A percentile compares a stretch with the other conserved stretches of the same genome.
Evolutionary conservation across 2,888 invertebrate genomes (phyloP).

Genomic region (Altica lythri): DNA sequence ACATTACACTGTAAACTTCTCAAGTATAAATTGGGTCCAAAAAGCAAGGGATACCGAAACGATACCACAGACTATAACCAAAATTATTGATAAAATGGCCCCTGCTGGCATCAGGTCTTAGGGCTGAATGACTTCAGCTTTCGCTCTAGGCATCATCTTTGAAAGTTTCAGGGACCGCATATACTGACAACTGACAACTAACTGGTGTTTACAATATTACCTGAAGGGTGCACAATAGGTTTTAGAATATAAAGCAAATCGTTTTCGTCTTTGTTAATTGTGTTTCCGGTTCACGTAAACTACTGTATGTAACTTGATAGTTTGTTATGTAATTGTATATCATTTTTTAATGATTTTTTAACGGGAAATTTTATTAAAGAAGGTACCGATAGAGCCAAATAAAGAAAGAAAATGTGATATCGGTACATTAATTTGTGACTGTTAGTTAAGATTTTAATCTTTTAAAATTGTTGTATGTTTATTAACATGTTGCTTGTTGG

Average conservation of each 20-base stretch:
- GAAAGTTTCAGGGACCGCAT: slow-evolving; percentile 10
- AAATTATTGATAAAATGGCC: background rate
- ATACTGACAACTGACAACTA: slow-evolving; percentile 17
- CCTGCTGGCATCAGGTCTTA: background rate
- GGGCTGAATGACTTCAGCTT: slow-evolving; percentile 4
- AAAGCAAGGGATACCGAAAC: background rate
- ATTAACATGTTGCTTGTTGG: too few species aligned
- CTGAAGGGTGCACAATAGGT: slow-evolving; percentile 16
- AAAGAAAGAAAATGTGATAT: too few species aligned
- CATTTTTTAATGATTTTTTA: background rate
- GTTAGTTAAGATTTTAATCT: too few species aligned
- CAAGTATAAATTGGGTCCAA: slow-evolving; percentile 6
- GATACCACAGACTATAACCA: background rate
- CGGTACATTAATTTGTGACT: too few species aligned
- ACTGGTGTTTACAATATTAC: slow-evolving; percentile 19
- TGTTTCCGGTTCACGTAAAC: slow-evolving; percentile 1
- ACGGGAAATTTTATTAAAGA: too few species aligned
- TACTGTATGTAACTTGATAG: slow-evolving; percentile 8
- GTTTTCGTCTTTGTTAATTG: slow-evolving; percentile 13
- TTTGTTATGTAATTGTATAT: slow-evolving; percentile 7
- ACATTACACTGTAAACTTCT: slow-evolving; percentile 1
- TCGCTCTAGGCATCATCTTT: slow-evolving; percentile 1
- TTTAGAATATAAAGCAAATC: slow-evolving; percentile 9
- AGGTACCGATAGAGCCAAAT: too few species aligned
- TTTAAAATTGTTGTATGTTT: too few species aligned